Conservation (phyloP, 1,140 invertebrate genomes). For the Neomicropteryx cornuta region DNA sequence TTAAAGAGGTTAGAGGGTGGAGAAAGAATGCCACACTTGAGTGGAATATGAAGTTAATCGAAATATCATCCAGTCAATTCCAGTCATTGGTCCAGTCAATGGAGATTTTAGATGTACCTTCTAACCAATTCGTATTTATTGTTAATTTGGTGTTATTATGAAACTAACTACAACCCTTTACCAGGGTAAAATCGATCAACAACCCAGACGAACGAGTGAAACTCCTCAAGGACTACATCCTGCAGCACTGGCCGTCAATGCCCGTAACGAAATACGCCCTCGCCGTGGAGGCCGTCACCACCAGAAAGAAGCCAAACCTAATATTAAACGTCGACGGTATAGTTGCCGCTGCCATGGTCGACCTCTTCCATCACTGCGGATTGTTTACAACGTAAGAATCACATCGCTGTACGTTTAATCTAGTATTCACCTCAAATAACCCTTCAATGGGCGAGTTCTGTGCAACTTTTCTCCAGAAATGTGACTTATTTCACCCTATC, state of each 20-base stretch:
- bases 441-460: conserved; percentile 3
- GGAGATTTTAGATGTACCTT: too few species aligned
- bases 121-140: too few species aligned
- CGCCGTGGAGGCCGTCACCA: conserved; percentile 98
- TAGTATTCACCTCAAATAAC: background rate
- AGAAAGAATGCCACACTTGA: too few species aligned
- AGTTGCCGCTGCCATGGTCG: conserved; percentile 95
- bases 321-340: conserved; percentile 99
- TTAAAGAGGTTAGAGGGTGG: too few species aligned
- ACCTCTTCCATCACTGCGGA: conserved; percentile 85
- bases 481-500: background rate
- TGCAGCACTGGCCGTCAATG: conserved; percentile 85
- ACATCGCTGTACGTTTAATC: background rate
- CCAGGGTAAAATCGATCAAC: conserved; percentile 94
- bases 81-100: too few species aligned
- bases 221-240: conserved; percentile 92
- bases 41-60: too few species aligned
- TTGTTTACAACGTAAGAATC: conserved; percentile 76
- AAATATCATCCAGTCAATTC: too few species aligned
- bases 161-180: too few species aligned
- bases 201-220: conserved; percentile 98
- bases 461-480: background rate
- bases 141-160: too few species aligned
- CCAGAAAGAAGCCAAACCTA: conserved; percentile 97
- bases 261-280: conserved; percentile 91